Percentiles rank a stretch among this genome's conserved stretches.
phyloP scores from a whole-genome alignment of 2,113 vertebrate species.

The Aramus guarauna region DNA sequence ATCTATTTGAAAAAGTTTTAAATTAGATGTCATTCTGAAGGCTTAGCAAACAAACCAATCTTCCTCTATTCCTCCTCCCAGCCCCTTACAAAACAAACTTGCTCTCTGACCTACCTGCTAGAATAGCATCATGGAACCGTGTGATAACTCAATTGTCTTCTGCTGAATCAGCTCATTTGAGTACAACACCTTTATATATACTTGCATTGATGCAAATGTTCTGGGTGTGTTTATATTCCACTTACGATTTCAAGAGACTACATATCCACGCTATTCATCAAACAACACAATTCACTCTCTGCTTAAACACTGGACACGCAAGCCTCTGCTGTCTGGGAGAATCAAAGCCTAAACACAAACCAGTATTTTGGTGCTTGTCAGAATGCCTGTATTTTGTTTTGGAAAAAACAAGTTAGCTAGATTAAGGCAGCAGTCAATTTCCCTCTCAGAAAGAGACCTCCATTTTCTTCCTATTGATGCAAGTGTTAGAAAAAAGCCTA shows the following conservation, averaged over 20 bases:
- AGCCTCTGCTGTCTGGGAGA: neutral
- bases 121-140: neutral
- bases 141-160: neutral
- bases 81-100: neutral
- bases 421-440: neutral
- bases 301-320: neutral
- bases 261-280: neutral
- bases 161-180: neutral
- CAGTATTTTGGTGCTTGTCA: neutral
- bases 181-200: neutral
- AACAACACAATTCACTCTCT: neutral
- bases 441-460: neutral
- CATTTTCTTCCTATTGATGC: neutral
- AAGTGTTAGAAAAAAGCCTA: neutral
- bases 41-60: neutral
- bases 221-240: neutral
- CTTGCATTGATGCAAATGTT: neutral
- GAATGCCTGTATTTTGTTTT: neutral
- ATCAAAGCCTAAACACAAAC: slow-evolving; percentile 3
- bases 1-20: neutral
- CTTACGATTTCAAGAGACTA: neutral
- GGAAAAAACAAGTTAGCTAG: neutral
- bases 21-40: neutral
- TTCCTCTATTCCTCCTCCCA: neutral
- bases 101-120: neutral